Percentiles rank a stretch among this genome's conserved stretches.
These are phyloP conservation scores for Sclerodermus sp. DNA, from an alignment of 2,888 invertebrate species.

Conservation along the genomic window DNA sequence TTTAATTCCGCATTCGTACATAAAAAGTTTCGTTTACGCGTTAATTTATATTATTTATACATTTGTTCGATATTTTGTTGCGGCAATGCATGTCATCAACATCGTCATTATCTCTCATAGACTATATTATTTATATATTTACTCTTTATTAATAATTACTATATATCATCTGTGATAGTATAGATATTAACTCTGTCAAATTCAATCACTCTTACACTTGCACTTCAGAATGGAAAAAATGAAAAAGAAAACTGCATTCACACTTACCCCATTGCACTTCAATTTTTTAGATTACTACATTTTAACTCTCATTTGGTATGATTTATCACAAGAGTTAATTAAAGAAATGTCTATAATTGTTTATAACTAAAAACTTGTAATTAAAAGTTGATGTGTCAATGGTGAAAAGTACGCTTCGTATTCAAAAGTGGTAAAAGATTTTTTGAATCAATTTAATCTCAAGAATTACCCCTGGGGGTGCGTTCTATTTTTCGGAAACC, in stretches of 20 bases:
- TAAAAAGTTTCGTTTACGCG: constrained; percentile 27
- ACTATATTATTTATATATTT: constrained; percentile 33
- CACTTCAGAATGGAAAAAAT: constrained; percentile 33
- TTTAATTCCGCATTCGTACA: constrained; percentile 18
- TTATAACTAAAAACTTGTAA: constrained; percentile 34
- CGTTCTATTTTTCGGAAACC: no score
- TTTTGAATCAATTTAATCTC: no score
- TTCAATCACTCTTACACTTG: constrained; percentile 28
- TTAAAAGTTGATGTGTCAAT: no score
- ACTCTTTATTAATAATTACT: constrained; percentile 35
- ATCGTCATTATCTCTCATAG: constrained; percentile 27
- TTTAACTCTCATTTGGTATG: constrained; percentile 45
- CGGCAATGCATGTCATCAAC: constrained; percentile 41
- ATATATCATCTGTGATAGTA: constrained; percentile 38
- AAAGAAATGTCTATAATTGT: constrained; percentile 50
- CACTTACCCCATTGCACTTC: constrained; percentile 14
- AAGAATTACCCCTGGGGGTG: no score
- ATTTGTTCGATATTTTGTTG: constrained; percentile 26
- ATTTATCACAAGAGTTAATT: constrained; percentile 47
- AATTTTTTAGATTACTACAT: constrained; percentile 16
- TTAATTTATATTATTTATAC: constrained; percentile 21
- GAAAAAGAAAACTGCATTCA: constrained; percentile 31
- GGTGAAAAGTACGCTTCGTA: no score
- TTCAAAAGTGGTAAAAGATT: no score
- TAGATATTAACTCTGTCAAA: constrained; percentile 31